Conservation (phyloP, 2,797 vertebrate species). For the Lithobates sylvaticus region DNA sequence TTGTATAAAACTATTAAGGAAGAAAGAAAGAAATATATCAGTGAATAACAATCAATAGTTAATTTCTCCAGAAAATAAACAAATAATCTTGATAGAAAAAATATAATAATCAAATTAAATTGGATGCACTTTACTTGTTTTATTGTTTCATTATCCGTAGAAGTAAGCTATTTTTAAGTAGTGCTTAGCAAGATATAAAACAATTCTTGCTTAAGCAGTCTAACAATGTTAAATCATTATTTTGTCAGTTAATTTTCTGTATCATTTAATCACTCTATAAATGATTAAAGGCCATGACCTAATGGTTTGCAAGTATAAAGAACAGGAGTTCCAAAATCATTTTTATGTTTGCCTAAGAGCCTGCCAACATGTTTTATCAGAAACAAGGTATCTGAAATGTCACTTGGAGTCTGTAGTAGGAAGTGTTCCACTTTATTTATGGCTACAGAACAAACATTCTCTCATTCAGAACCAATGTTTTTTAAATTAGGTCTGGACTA, state of each 20-base stretch:
- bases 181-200: constrained; percentile 44
- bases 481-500: constrained; percentile 8
- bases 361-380: constrained; percentile 46
- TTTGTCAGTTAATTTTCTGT: constrained; percentile 52
- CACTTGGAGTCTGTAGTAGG: background rate
- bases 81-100: background rate
- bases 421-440: constrained; percentile 23
- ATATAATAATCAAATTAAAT: constrained; percentile 20
- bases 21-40: background rate
- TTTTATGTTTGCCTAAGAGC: constrained; percentile 52
- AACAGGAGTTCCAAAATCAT: constrained; percentile 37
- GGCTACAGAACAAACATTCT: background rate
- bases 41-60: constrained; percentile 33
- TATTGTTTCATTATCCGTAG: background rate
- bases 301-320: constrained; percentile 38
- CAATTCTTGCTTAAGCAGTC: constrained; percentile 21
- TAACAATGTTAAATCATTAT: constrained; percentile 47
- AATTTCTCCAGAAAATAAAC: constrained; percentile 19
- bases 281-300: constrained; percentile 48
- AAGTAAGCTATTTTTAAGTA: background rate
- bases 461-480: constrained; percentile 34
- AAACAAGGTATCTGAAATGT: constrained; percentile 44
- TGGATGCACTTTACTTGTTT: constrained; percentile 32
- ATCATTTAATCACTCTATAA: constrained; percentile 56
- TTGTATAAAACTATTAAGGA: background rate